These are phyloP conservation scores for Nomada hirtipes DNA, from an alignment of 2,888 invertebrate species.

Conservation along the genomic window DNA sequence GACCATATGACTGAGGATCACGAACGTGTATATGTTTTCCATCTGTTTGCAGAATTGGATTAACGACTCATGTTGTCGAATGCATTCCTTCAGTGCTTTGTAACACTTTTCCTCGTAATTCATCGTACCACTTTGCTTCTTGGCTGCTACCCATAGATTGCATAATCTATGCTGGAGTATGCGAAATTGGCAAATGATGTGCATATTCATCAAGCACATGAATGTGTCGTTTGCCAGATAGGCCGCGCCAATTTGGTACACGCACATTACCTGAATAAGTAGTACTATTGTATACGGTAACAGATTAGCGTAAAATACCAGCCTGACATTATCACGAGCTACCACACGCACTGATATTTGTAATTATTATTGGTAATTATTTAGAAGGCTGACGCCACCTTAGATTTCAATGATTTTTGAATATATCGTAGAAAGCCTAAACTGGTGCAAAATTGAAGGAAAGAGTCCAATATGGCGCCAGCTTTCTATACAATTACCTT, in stretches of 20 bases:
- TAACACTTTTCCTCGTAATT: slow-evolving; percentile 8
- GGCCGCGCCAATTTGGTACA: slow-evolving; percentile 52
- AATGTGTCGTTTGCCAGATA: slow-evolving; percentile 66
- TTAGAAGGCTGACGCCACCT: too few relatives aligned
- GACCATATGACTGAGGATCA: slow-evolving; percentile 58
- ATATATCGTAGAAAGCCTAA: too few relatives aligned
- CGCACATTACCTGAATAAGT: slow-evolving; percentile 48
- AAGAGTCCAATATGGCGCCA: too few relatives aligned
- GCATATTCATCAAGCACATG: slow-evolving; percentile 64
- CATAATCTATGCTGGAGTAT: slow-evolving; percentile 65
- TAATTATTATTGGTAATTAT: background rate
- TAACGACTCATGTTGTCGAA: slow-evolving; percentile 60
- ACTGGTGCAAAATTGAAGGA: too few relatives aligned
- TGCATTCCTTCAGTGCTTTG: slow-evolving; percentile 43
- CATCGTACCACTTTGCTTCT: background rate
- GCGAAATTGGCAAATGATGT: slow-evolving; percentile 69
- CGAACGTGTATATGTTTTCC: slow-evolving; percentile 58
- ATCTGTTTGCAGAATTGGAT: slow-evolving; percentile 60
- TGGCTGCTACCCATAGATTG: background rate
- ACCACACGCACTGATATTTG: background rate
- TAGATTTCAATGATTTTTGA: too few relatives aligned
- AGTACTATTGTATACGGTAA: background rate
- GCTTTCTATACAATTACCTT: too few relatives aligned
- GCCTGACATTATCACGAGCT: too few relatives aligned
- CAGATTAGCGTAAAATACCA: too few relatives aligned